Evolutionary conservation across 2,797 vertebrate genomes (phyloP).

Genomic region (Tinamus major): DNA sequence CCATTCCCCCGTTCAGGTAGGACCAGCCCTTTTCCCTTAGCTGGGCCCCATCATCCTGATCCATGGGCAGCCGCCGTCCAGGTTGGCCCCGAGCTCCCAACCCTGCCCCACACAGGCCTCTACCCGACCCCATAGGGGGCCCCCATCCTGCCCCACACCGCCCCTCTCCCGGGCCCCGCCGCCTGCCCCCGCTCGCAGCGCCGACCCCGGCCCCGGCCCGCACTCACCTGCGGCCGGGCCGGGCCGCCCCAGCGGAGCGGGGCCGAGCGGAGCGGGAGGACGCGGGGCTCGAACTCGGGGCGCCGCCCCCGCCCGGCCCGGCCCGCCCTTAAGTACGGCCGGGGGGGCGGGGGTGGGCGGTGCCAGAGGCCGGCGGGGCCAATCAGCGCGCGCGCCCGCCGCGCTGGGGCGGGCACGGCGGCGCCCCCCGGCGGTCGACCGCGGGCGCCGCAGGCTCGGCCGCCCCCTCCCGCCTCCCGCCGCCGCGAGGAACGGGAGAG

Average conservation of each 20-base stretch:
- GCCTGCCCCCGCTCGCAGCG: too few relatives aligned
- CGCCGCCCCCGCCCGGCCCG: not conserved
- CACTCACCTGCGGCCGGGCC: conserved; percentile 7
- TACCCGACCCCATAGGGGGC: not conserved
- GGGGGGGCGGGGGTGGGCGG: not conserved
- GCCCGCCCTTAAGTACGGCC: not conserved
- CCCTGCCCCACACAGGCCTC: not conserved
- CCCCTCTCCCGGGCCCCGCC: not conserved
- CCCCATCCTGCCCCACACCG: not conserved
- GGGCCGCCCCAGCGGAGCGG: not conserved
- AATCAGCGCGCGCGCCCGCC: not conserved
- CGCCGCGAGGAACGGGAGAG: too few relatives aligned
- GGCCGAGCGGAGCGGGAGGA: accelerated
- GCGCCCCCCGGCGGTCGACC: not conserved
- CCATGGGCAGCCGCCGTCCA: too few relatives aligned
- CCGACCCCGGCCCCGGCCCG: too few relatives aligned
- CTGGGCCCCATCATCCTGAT: not conserved
- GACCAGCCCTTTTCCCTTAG: not conserved
- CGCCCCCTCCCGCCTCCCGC: not conserved
- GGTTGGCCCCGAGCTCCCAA: not conserved
- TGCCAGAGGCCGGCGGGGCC: accelerated
- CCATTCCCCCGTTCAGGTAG: not conserved
- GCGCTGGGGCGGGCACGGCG: not conserved
- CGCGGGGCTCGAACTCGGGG: not conserved
- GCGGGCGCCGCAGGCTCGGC: accelerated